Base-by-base conservation (phyloP, 2,113 vertebrate species). In the Anguilla japonica region DNA sequence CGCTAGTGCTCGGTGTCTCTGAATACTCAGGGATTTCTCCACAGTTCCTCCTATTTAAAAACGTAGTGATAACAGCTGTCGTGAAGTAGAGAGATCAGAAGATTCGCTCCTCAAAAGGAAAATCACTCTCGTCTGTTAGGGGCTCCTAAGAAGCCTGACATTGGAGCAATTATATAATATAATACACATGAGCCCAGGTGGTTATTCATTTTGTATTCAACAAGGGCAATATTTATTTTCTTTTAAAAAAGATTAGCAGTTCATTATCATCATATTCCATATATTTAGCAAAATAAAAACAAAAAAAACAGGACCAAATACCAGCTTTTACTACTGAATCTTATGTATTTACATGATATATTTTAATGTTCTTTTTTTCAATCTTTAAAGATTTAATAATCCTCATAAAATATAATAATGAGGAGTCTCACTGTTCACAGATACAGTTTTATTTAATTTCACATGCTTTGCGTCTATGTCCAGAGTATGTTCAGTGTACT, bases 31-130 rank as follows among this genome's bases (percentile, higher is more conserved):
- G 88, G 85, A 90, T 90, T 91, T 90, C 90, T 84, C 85, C 56
- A 87, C 88, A 82, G 50, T 92, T 92, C 89, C 86, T 86, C 88
- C 89, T 89, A 89, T 93, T 91, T 89, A 88, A 90, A 88, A 92
- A 89, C 85, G 91, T 89, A 93, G 92, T 89, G 92, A 93, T 90
- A 90, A 90, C 91, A 93, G 88, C 92, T 94, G 93, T 94, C 93
- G 94, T 89, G 67, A 87, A 94, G 89, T 89, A 89, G 88, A 90
- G 87, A 94, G 94, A 95, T 95, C 93, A 93, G 89, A 94, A 91
- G 89, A 78, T 88, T 18, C 26, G 90, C 89, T 90, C 91, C 91
- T 88, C 88, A 67, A 81, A 90, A 90, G 92, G 88, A 89, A 91
- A 92, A 89, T 93, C 92, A 89, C 93, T 89, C 88, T 91, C 92